phyloP scores from a whole-genome alignment of 1,140 invertebrate species.

The Eciton burchellii region DNA sequence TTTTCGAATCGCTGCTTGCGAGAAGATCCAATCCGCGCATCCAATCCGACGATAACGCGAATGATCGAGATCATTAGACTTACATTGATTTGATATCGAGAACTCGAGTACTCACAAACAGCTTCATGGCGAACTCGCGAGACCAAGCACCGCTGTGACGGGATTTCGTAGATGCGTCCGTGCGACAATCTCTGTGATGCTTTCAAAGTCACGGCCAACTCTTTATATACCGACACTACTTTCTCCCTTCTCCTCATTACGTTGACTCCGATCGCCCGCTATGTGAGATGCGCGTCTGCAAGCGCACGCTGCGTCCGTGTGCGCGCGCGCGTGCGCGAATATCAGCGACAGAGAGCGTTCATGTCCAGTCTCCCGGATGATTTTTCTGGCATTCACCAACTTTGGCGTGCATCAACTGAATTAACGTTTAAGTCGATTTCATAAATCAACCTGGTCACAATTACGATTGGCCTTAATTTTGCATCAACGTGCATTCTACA shows the following conservation, averaged over 20 bases:
- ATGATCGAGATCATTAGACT: background rate
- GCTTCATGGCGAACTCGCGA: slow-evolving; percentile 74
- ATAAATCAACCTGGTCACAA: no score
- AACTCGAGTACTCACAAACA: slow-evolving; percentile 78
- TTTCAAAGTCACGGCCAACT: slow-evolving; percentile 85
- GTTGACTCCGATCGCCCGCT: slow-evolving; percentile 53
- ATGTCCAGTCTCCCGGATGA: no score
- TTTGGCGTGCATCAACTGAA: slow-evolving; percentile 17
- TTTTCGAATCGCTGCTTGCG: background rate
- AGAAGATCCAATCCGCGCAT: background rate
- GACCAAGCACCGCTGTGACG: slow-evolving; percentile 32
- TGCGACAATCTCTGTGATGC: slow-evolving; percentile 75
- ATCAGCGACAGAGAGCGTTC: background rate
- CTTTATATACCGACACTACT: slow-evolving; percentile 83
- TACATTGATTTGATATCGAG: background rate
- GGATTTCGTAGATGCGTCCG: slow-evolving; percentile 42
- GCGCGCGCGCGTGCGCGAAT: slow-evolving; percentile 30
- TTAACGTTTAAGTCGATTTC: background rate
- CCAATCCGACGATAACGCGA: background rate
- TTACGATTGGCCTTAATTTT: no score
- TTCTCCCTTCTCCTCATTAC: slow-evolving; percentile 83
- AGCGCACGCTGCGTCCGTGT: slow-evolving; percentile 17
- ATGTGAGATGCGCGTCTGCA: slow-evolving; percentile 15
- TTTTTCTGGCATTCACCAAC: slow-evolving; percentile 8
- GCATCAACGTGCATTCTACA: no score